Conservation (phyloP, 2,888 invertebrate genomes). For the Parnassius orleans region DNA sequence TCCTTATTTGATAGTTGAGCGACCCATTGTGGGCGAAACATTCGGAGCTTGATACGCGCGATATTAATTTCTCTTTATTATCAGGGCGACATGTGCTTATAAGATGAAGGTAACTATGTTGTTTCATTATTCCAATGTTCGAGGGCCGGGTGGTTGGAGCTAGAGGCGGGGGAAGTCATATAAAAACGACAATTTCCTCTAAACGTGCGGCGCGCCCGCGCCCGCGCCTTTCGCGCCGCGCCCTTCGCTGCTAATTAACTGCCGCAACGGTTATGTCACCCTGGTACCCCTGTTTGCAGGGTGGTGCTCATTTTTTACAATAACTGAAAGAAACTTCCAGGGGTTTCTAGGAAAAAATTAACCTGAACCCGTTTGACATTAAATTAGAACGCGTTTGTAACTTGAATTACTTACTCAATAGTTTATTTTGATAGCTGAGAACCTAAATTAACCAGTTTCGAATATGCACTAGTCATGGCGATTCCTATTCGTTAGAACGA, state of each 20-base stretch:
- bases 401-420: too few species aligned
- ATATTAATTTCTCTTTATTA: slow-evolving; percentile 75
- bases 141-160: slow-evolving; percentile 45
- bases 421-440: too few species aligned
- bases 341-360: slow-evolving; percentile 12
- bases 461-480: too few species aligned
- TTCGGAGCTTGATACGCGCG: slow-evolving; percentile 38
- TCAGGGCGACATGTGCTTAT: slow-evolving; percentile 69
- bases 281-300: slow-evolving; percentile 70
- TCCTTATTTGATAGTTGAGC: not conserved
- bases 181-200: slow-evolving; percentile 81
- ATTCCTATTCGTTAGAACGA: too few species aligned
- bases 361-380: not conserved
- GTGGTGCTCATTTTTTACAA: slow-evolving; percentile 52
- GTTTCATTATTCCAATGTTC: slow-evolving; percentile 72
- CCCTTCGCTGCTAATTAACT: slow-evolving; percentile 78
- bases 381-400: too few species aligned
- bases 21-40: not conserved
- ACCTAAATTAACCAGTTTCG: too few species aligned
- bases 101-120: slow-evolving; percentile 73
- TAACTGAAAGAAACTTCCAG: slow-evolving; percentile 22
- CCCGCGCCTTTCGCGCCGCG: slow-evolving; percentile 74
- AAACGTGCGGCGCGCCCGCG: slow-evolving; percentile 74
- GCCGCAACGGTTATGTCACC: slow-evolving; percentile 78
- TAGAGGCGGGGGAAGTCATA: slow-evolving; percentile 67